Base-by-base conservation (phyloP, 2,888 invertebrate genomes). In the Colletes collaris region DNA sequence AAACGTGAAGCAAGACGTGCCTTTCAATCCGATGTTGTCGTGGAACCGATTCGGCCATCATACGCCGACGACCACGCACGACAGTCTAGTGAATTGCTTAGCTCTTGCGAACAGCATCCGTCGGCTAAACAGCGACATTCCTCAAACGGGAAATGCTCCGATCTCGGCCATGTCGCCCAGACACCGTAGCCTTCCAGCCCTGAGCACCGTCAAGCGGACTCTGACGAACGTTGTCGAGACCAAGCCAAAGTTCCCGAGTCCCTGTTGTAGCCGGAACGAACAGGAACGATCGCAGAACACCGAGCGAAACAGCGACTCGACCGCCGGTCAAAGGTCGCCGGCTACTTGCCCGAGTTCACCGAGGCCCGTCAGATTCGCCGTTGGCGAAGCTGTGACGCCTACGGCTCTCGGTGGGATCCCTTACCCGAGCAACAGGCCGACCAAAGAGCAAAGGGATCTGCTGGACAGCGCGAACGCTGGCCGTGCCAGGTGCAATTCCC, bases 1-100 rank as follows among this genome's bases (percentile, higher is more conserved):
- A 72, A 96, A 96, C 89, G 96, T 97, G 8, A 96, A 96, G 93
- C 96, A 96, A 76, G 95, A 95, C 83, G 96, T 96, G 84, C 97
- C 97, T 74, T 97, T 97, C 90, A 95, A 96, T 90, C 97, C 97
- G 0, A 37, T 75, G 5, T 56, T 88, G 3, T 76, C 81, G 7
- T 81, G 75, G 79, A 85, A 76, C 46, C 73, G 74, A n/a, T 76
- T 60, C 35, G 81, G 70, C 3, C 55, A 75, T 40, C 60, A 79
- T 27, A 73, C 79, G 13, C 80, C 81, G 6, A 73, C 79, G 1
- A 83, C 70, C 4, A 83, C 76, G 27, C 87, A 82, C 64, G 87
- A 86, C 8, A 87, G 75, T 40, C 62, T 79, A 6, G 81, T 78
- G 19, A 87, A 83, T 19, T 76, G 80, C 11, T 50, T 85, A 6